Evolutionary conservation across 1,140 invertebrate genomes (phyloP).

Genomic region (Chironomus tepperi): DNA sequence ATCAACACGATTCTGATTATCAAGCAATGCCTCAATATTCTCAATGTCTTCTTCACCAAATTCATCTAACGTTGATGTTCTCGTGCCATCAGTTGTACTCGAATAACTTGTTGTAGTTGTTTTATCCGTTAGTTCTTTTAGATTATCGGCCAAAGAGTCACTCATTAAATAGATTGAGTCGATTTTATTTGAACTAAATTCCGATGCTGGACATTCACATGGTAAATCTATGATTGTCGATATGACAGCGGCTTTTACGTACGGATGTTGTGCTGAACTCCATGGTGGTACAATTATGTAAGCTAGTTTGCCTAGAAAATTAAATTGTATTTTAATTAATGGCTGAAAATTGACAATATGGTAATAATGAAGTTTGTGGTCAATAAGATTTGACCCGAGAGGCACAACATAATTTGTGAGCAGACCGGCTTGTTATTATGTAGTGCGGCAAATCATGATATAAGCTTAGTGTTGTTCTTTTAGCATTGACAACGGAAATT

Average conservation of each 20-base stretch:
- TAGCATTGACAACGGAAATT: too few relatives aligned
- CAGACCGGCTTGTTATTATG: too few relatives aligned
- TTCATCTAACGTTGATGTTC: not conserved
- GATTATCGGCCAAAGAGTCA: not conserved
- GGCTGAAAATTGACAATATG: not conserved
- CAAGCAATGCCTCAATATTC: not conserved
- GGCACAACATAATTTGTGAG: not conserved
- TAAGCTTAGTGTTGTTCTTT: too few relatives aligned
- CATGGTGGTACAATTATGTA: not conserved
- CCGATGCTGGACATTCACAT: slow-evolving; percentile 16
- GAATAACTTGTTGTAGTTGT: not conserved
- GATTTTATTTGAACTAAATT: not conserved
- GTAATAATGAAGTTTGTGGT: not conserved
- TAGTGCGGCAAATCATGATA: too few relatives aligned
- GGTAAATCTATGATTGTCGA: slow-evolving; percentile 25
- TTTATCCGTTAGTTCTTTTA: not conserved
- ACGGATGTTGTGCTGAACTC: slow-evolving; percentile 24
- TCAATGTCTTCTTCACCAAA: not conserved
- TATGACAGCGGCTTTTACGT: slow-evolving; percentile 24
- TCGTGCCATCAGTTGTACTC: not conserved
- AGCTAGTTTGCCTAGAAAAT: not conserved
- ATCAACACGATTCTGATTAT: not conserved
- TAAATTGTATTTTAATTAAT: not conserved
- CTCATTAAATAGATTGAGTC: not conserved
- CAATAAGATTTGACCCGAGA: not conserved